Conservation (phyloP, 2,888 invertebrate genomes). For the Bellardia pandia region DNA sequence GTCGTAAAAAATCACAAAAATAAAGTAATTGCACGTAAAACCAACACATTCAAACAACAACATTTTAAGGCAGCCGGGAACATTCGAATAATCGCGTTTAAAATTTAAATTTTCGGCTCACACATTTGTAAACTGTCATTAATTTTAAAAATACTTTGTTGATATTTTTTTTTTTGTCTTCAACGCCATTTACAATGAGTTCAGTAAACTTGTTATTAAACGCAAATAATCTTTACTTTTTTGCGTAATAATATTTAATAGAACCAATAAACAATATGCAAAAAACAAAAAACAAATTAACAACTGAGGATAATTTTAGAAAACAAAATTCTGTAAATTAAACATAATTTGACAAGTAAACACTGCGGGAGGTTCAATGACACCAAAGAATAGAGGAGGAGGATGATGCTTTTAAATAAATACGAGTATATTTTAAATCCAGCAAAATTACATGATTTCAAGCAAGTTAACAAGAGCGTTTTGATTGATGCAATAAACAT, state of each 20-base stretch:
- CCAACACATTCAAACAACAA: constrained; percentile 18
- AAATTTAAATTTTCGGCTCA: constrained; percentile 50
- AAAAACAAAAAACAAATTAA: background rate
- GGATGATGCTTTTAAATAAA: background rate
- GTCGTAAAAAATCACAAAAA: background rate
- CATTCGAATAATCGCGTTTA: constrained; percentile 38
- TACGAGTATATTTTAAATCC: background rate
- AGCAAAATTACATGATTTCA: background rate
- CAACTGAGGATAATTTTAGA: constrained; percentile 22
- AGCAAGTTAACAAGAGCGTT: constrained; percentile 13
- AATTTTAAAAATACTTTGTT: constrained; percentile 40
- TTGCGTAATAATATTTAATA: background rate
- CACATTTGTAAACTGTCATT: constrained; percentile 40
- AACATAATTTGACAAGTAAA: constrained; percentile 50
- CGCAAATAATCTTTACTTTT: constrained; percentile 17
- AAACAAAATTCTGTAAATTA: constrained; percentile 12
- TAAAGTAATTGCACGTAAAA: constrained; percentile 12
- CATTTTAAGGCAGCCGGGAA: constrained; percentile 30
- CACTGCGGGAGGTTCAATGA: constrained; percentile 25
- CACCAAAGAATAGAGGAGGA: constrained; percentile 7
- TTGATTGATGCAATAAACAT: constrained; percentile 23
- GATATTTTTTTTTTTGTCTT: background rate
- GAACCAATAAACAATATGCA: constrained; percentile 4
- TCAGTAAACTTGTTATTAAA: constrained; percentile 39
- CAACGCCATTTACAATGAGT: constrained; percentile 47